Percentiles rank a stretch among this genome's conserved stretches.
Evolutionary conservation across 2,888 invertebrate genomes (phyloP).

Genomic region (Noctua pronuba): DNA sequence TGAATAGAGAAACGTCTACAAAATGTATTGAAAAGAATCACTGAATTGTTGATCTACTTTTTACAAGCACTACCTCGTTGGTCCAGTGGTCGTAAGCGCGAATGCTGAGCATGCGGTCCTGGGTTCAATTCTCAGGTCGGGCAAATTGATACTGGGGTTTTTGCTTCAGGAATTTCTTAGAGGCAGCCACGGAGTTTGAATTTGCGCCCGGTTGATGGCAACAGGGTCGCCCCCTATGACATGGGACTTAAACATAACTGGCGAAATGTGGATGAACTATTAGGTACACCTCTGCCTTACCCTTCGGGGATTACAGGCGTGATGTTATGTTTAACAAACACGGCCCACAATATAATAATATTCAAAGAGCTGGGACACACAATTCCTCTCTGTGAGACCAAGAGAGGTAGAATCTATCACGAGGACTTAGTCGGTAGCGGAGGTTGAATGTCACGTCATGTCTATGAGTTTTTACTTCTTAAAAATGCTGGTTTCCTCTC

Average conservation of each 20-base stretch:
- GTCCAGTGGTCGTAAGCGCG: neutral
- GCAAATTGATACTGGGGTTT: no score
- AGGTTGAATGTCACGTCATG: neutral
- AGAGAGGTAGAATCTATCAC: neutral
- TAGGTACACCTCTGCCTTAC: no score
- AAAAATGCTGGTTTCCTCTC: no score
- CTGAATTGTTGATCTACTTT: neutral
- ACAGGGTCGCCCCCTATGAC: no score
- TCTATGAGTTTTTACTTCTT: neutral
- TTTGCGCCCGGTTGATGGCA: neutral
- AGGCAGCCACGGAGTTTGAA: no score
- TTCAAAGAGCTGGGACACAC: neutral
- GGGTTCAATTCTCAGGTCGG: neutral
- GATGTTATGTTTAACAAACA: neutral
- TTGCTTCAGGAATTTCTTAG: neutral
- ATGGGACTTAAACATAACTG: neutral
- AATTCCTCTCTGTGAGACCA: neutral
- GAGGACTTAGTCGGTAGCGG: neutral
- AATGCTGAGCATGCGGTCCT: neutral
- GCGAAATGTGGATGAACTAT: neutral
- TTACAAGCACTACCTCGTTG: neutral
- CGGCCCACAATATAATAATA: neutral
- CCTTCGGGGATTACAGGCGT: no score
- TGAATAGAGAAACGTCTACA: neutral
- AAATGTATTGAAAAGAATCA: neutral